Conservation (phyloP, 2,113 vertebrate species). For the Xenopus laevis region DNA sequence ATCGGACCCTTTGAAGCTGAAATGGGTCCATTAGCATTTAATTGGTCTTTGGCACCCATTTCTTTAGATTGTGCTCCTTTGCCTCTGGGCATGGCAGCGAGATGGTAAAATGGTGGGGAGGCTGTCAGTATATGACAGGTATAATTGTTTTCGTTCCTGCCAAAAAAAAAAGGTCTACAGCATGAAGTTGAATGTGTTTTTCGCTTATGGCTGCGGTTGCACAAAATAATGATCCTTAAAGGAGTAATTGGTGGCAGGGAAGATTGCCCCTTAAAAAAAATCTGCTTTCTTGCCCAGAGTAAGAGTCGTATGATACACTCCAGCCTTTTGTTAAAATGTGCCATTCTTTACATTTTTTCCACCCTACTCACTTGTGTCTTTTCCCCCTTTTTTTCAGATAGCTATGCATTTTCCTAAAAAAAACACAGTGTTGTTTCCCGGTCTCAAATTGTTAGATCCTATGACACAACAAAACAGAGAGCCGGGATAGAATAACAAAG, state of each 20-base stretch:
- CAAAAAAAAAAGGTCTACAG: background rate
- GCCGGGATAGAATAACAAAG: constrained; percentile 73
- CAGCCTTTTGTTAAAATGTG: constrained; percentile 1
- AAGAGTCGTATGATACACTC: background rate
- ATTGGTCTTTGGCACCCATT: background rate
- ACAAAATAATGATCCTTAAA: background rate
- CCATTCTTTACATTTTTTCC: constrained; percentile 1
- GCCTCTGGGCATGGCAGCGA: background rate
- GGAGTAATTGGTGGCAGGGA: fast-evolving
- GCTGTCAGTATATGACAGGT: background rate
- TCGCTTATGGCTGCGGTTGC: background rate
- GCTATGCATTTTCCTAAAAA: constrained; percentile 95
- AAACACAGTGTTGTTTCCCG: constrained; percentile 95
- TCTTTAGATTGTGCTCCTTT: background rate
- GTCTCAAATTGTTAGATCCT: constrained; percentile 90
- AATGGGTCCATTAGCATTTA: constrained; percentile 1
- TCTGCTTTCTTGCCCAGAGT: background rate
- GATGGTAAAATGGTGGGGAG: background rate
- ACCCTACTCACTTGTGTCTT: background rate
- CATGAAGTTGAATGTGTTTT: background rate
- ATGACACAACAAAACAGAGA: constrained; percentile 89
- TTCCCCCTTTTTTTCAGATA: constrained; percentile 70
- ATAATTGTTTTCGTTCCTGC: background rate
- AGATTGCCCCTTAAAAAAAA: fast-evolving
- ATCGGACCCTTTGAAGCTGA: background rate